Evolutionary conservation across 2,888 invertebrate species (phyloP), one percentile per base, ranked within the genome.

Genomic region (Ariolimax columbianus): DNA sequence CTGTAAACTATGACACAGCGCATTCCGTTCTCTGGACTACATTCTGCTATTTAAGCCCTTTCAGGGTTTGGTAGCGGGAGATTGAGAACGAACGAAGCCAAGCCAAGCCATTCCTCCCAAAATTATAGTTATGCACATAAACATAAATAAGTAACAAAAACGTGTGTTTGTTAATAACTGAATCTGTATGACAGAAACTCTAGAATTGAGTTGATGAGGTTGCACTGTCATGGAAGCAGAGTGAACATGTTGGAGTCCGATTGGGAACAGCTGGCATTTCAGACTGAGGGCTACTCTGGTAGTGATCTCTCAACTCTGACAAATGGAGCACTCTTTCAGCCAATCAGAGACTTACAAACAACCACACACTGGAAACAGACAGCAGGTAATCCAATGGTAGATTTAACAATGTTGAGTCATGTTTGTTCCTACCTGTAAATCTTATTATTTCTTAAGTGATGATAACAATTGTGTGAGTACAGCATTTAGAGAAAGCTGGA

Each of bases 231-330:
- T 51, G 91, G 89, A n/a, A 91, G 89, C 51, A 84, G 84, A 4
- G 85, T 92, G 7, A 68, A 87, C 2, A 72, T 94, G 81, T 88
- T 89, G 7, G 89, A 90, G 7, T 86, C 90, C 4, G 93, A 94
- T n/a, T 95, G 95, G 95, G 88, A 91, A 4, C 77, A 89, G 14
- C 91, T 95, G 43, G 89, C 95, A 17, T 91, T 94, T 43, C 90
- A 90, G 83, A 95, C 95, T 1, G 95, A 95, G 33, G 95, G 95
- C 0, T 95, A 94, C 90, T 95, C 95, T 19, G 95, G 95, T 17
- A 95, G 95, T 72, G 95, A 96, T 91, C 93, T 96, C n/a, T 92
- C 94, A 1, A 93, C 94, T 88, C 88, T 95, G 77, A 94, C 95
- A 0, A 93, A 94, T 70, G 93, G 92, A 63, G 95, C 95, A 0